Base-by-base conservation (phyloP, 2,888 invertebrate genomes). In the Caenorhabditis sp. region DNA sequence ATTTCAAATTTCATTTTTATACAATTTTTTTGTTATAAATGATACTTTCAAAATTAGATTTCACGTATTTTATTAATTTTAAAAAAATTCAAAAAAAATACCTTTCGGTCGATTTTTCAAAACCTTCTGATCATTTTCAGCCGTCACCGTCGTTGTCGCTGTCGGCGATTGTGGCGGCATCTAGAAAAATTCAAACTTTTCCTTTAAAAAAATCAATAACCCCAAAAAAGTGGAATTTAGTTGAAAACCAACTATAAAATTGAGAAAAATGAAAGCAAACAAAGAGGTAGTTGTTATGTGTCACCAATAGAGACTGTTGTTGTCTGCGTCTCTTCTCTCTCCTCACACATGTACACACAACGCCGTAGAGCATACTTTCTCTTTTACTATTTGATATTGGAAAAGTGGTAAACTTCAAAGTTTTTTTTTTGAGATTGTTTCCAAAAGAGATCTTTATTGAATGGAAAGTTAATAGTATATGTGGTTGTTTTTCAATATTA, bases 71-170 rank as follows among this genome's bases (percentile, higher is more conserved):
- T n/a, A n/a, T n/a, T n/a, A n/a, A n/a, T n/a, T n/a, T n/a, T 8
- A 55, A 3, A 55, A n/a, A 24, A 43, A 67, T 43, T 17, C 8
- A 50, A 50, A 64, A 66, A 65, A 26, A 54, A 10, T 37, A 76
- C 78, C 74, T 66, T 78, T 78, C 12, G 78, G 78, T 55, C 76
- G 68, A 67, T 78, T 78, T 64, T 78, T 78, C 12, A 70, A 55
- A 3, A 57, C 53, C 62, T 76, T 78, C 23, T 65, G 62, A 19
- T 74, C 71, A 49, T 26, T 60, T 19, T 66, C 63, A 17, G 66
- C 58, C 62, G 1, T 51, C 58, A 2, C 43, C 26, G 61, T 65
- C 19, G 66, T n/a, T 43, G 68, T 67, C 19, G 67, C 57, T n/a
- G 67, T 19, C 43, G 63, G 50, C n/a, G 71, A 31, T 54, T 66